Evolutionary conservation across 1,140 invertebrate species (phyloP), one percentile per base, ranked within the genome.

Genomic region (Bombus confusus): DNA sequence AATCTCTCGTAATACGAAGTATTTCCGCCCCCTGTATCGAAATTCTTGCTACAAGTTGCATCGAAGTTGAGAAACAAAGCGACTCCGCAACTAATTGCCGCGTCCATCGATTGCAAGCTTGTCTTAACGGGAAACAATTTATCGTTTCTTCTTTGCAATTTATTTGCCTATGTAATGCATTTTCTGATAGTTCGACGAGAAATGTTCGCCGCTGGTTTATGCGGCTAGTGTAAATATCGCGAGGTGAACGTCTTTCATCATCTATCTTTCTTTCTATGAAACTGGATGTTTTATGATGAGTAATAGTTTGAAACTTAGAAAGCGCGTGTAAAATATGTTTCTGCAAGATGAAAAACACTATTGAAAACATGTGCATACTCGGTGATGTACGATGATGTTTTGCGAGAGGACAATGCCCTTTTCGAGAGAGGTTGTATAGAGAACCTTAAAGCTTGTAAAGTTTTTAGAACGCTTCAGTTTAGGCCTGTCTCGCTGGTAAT

Each of bases 1-100:
- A 79, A 68, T 79, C 64, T 34, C 41, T 9, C 12, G 62, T 47
- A 69, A 68, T 52, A 68, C 68, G 25, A 31, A 79, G 77, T 22
- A 31, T 64, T 64, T 39, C 34, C 62, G 37, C 5, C n/a, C 28
- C 4, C 5, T 34, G 57, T 39, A 43, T 34, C 39, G 77, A 69
- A 68, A 79, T 79, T 37, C 41, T 43, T 31, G 41, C 6, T 8
- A 3, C n/a, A 18, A 68, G 77, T 68, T 79, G 12, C 25, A 64
- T 37, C 2, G 41, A 68, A 34, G 77, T 37, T 68, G 9, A 28
- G 77, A 79, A 52, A 79, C 28, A 41, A 47, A 9, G 22, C 22
- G 15, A 69, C n/a, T 52, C 28, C 31, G 22, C 13, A 79, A 79
- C 37, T 68, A 47, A 69, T 69, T 79, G 37, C 64, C 47, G 25